These are phyloP conservation scores for Paradisaea rubra DNA, from an alignment of 2,113 vertebrate genomes.

Conservation along the genomic window DNA sequence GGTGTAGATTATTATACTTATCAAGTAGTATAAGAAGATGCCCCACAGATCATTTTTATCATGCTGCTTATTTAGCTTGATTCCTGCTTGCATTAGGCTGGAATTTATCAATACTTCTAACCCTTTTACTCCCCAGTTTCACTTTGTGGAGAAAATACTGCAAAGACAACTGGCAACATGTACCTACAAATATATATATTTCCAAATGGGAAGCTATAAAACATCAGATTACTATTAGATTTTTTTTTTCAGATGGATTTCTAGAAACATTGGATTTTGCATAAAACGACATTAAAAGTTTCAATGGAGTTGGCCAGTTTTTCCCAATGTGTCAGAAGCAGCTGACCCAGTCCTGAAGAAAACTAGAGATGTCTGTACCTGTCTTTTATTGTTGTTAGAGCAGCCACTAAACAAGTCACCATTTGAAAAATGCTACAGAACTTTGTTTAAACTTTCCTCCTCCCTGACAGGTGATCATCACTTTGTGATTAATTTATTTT, in stretches of 20 bases:
- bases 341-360: background rate
- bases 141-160: background rate
- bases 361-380: background rate
- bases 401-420: background rate
- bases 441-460: background rate
- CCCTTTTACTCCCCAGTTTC: background rate
- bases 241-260: background rate
- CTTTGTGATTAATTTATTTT: background rate
- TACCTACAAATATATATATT: background rate
- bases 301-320: background rate
- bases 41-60: background rate
- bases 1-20: background rate
- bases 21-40: background rate
- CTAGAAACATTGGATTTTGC: background rate
- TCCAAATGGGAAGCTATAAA: background rate
- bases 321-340: background rate
- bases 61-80: background rate
- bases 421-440: background rate
- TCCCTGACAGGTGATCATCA: background rate
- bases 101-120: background rate
- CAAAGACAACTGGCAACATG: background rate
- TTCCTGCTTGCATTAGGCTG: background rate
- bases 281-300: background rate
- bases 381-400: background rate
- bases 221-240: background rate